Evolutionary conservation across 2,113 vertebrate species (phyloP), one percentile per base, ranked within the genome.

Genomic region (Lepus americanus): DNA sequence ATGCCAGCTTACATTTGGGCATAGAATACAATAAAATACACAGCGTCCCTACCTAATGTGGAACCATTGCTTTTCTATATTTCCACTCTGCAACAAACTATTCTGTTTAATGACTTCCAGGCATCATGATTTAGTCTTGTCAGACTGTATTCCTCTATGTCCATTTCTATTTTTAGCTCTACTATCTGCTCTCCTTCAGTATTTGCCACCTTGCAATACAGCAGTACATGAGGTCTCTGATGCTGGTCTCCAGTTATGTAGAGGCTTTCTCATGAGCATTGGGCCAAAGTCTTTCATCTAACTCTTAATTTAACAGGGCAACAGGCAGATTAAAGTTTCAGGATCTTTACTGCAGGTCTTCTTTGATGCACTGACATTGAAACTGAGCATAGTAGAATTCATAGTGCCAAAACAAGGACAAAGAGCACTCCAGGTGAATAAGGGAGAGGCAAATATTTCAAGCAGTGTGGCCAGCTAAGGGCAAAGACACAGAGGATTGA

Each of bases 61-160:
- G 27, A 78, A 63, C 89, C 93, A 27, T 9, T 59, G 27, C 31
- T 44, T 84, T 88, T 92, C 69, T 53, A 36, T 95, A 63, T 86
- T 95, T 92, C 76, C 53, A 59, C 22, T 91, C 51, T 76, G 14
- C 12, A 80, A 6, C 13, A 70, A 80, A 87, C 59, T 92, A 95
- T 88, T 29, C 31, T 61, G 9, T 78, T 74, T 94, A 61, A 80
- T 95, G 44, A 31, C 64, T 22, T 95, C 27, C 3, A 76, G 59
- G 70, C 23, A n/a, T 74, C 87, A 88, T 90, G 70, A 90, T 79
- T 96, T 51, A 59, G 33, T 76, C 25, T 74, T 88, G 67, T 95
- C 51, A 96, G 77, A 70, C 49, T 73, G 27, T 49, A 61, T 49
- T 73, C 36, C 64, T 74, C 27, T 87, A 31, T 76, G 14, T 20